Evolutionary conservation across 2,888 invertebrate genomes (phyloP).

Genomic region (Melanchra persicariae): DNA sequence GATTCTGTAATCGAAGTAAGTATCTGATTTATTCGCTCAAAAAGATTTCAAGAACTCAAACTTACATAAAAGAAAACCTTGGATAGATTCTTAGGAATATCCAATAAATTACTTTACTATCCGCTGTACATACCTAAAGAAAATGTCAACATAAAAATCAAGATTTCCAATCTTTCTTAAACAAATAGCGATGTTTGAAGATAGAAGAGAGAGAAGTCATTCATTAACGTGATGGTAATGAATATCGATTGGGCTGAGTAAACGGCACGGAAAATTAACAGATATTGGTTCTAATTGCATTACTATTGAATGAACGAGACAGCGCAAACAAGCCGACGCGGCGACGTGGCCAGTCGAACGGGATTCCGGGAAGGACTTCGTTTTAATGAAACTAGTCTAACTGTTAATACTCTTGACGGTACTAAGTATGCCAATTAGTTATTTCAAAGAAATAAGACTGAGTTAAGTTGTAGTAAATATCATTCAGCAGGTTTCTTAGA

Average conservation of each 20-base stretch:
- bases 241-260: conserved; percentile 30
- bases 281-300: conserved; percentile 48
- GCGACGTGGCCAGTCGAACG: background rate
- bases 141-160: conserved; percentile 5
- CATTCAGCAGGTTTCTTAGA: background rate
- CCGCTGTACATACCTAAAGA: background rate
- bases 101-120: conserved; percentile 18
- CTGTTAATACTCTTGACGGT: background rate
- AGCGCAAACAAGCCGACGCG: conserved; percentile 29
- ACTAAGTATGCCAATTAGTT: background rate
- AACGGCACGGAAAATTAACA: conserved; percentile 40
- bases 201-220: conserved; percentile 4
- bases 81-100: conserved; percentile 3
- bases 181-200: conserved; percentile 6
- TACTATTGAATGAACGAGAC: conserved; percentile 35
- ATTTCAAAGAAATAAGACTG: background rate
- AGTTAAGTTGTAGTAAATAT: background rate
- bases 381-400: conserved; percentile 23
- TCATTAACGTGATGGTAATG: conserved; percentile 29
- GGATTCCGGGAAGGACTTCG: conserved; percentile 13
- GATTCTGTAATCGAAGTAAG: background rate
- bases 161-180: conserved; percentile 12
- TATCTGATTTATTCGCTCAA: background rate
- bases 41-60: background rate
- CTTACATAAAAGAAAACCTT: background rate